Evolutionary conservation across 2,888 invertebrate genomes (phyloP).

Genomic region (Hirtodrosophila alboralis): DNA sequence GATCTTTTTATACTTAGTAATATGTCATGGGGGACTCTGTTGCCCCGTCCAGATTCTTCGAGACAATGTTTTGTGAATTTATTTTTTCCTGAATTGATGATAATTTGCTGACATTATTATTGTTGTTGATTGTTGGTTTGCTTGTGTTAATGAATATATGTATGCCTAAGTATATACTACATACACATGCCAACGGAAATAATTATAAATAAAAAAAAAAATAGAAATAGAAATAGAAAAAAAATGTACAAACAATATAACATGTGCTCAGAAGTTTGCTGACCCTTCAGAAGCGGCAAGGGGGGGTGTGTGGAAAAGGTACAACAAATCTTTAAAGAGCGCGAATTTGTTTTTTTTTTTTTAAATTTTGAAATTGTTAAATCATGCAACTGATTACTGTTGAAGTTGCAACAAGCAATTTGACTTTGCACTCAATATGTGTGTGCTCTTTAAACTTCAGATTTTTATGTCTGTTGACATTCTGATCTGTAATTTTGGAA

Average conservation of each 20-base stretch:
- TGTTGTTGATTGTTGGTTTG: constrained; percentile 1
- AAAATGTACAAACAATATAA: constrained; percentile 32
- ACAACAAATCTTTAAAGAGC: too few relatives aligned
- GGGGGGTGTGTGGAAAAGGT: constrained; percentile 1
- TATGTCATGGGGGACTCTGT: constrained; percentile 19
- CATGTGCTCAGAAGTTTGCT: constrained; percentile 14
- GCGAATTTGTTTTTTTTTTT: too few relatives aligned
- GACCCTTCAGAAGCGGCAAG: not conserved
- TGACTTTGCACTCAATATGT: too few relatives aligned
- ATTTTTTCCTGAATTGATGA: constrained; percentile 1
- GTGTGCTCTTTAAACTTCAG: too few relatives aligned
- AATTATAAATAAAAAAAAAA: too few relatives aligned
- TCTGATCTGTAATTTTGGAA: too few relatives aligned
- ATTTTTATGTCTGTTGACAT: too few relatives aligned
- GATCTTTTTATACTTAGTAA: constrained; percentile 3
- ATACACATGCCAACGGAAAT: constrained; percentile 65
- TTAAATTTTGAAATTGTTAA: constrained; percentile 1
- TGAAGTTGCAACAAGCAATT: too few relatives aligned
- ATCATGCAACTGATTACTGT: constrained; percentile 26
- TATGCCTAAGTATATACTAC: constrained; percentile 41
- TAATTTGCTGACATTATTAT: constrained; percentile 7
- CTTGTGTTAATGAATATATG: constrained; percentile 22
- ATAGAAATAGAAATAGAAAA: too few relatives aligned
- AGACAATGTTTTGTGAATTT: not conserved
- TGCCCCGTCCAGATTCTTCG: constrained; percentile 7